Base-by-base conservation (phyloP, 2,113 vertebrate species). In the Rhinolophus sinicus region DNA sequence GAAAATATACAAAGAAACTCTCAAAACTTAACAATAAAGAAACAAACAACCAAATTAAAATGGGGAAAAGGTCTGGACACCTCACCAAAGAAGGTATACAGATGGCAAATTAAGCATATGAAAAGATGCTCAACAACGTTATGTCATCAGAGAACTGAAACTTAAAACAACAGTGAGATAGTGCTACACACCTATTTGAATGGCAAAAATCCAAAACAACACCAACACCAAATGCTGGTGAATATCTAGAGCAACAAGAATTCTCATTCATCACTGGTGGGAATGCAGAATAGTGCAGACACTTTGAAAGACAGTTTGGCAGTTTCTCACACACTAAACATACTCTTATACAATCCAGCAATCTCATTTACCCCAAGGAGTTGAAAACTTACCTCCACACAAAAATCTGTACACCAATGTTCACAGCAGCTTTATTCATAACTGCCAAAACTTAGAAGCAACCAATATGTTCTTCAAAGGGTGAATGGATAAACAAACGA, bases 81-180 rank as follows among this genome's bases (percentile, higher is more conserved):
- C 40, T 64, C 60, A 82, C 30, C 67, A 82, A 81, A 81, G 73
- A 47, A 38, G 52, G 72, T 35, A 81, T 28, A 92, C 22, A 81
- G n/a, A 52, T 16, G 52, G 56, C 28, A 80, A 72, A 72, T 50
- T 16, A 64, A 78, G n/a, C 12, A 83, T 52, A 52, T 60, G 54
- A 85, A 89, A 70, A 90, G 78, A 90, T 58, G 86, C 50, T 92
- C 47, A 76, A 85, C 67, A 90, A 33, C 38, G 44, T 22, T 22
- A 93, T 26, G 33, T 67, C 60, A 75, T 28, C 33, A 88, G 76
- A 35, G 58, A 95, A 88, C 0, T 87, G 44, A 85, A 93, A 90
- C 80, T 33, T 35, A 80, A 96, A 78, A 92, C 22, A 54, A 75
- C 40, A 52, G 70, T 81, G 73, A 69, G 65, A 52, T 33, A 85